phyloP scores from a whole-genome alignment of 2,888 invertebrate species.

The Podabrus alpinus region DNA sequence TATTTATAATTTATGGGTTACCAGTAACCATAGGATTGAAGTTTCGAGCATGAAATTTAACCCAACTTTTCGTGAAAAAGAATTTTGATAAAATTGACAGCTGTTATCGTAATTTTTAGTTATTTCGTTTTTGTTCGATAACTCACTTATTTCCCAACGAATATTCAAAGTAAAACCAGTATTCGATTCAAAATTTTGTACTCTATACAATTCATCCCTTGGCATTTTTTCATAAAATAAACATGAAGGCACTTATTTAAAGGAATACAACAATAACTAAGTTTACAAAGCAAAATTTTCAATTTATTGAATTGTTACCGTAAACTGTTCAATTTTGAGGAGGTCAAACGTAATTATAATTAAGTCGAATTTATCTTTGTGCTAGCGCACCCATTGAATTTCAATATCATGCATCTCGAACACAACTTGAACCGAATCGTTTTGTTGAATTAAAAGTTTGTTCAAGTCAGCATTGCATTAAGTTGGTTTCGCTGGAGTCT shows the following conservation, averaged over 20 bases:
- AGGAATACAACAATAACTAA: background rate
- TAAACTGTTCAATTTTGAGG: background rate
- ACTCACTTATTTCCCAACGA: background rate
- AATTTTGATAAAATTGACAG: too few relatives aligned
- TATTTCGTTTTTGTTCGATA: background rate
- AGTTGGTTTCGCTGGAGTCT: slow-evolving; percentile 31
- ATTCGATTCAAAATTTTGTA: background rate
- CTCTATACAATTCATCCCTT: background rate
- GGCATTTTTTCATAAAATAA: background rate
- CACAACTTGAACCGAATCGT: slow-evolving; percentile 2
- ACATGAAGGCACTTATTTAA: too few relatives aligned
- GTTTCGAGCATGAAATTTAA: too few relatives aligned
- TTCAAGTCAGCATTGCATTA: slow-evolving; percentile 24
- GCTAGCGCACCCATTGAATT: slow-evolving; percentile 4
- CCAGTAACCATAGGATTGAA: too few relatives aligned
- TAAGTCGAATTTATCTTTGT: background rate
- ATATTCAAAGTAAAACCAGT: background rate
- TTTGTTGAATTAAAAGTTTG: slow-evolving; percentile 13
- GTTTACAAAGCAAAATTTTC: background rate
- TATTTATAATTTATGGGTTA: too few relatives aligned
- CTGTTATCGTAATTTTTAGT: too few relatives aligned
- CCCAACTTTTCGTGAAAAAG: too few relatives aligned
- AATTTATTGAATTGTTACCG: background rate
- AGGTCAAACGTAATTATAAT: background rate
- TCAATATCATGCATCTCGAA: slow-evolving; percentile 18